A percentile compares a stretch with the other conserved stretches of the same genome.
phyloP scores from a whole-genome alignment of 2,888 invertebrate species.

The Notodonta dromedarius region DNA sequence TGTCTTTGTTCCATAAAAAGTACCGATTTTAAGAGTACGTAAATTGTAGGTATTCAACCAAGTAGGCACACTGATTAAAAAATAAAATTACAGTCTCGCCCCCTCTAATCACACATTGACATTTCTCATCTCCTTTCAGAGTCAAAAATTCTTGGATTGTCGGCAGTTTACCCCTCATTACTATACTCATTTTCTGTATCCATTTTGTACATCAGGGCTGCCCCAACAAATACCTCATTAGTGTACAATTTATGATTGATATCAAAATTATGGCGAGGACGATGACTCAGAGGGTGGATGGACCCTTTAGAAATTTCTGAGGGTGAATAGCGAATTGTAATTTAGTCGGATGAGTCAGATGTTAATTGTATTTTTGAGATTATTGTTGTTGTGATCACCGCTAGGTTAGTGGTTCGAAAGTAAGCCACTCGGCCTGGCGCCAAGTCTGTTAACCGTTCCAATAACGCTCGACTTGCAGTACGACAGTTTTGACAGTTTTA shows the following conservation, averaged over 20 bases:
- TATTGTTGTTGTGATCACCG: too few relatives aligned
- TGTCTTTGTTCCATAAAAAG: too few relatives aligned
- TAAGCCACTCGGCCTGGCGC: too few relatives aligned
- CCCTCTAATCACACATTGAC: background rate
- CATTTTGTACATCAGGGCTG: conserved; percentile 1
- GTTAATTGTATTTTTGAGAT: conserved; percentile 1
- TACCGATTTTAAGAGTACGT: too few relatives aligned
- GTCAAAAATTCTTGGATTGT: background rate
- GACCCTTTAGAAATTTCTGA: conserved; percentile 3
- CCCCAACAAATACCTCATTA: conserved; percentile 27
- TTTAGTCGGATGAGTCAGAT: conserved; percentile 3
- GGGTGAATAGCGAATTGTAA: conserved; percentile 18
- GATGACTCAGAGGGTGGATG: conserved; percentile 26
- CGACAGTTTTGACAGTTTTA: too few relatives aligned
- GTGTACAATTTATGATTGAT: conserved; percentile 39
- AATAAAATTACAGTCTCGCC: background rate
- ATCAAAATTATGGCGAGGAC: conserved; percentile 39
- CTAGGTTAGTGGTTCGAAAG: too few relatives aligned
- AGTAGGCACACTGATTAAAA: background rate
- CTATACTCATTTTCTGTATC: conserved; percentile 6
- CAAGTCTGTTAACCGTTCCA: too few relatives aligned
- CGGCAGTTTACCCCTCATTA: conserved; percentile 1
- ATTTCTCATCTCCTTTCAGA: background rate
- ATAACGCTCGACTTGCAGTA: too few relatives aligned
- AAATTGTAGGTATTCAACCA: too few relatives aligned